Evolutionary conservation across 2,888 invertebrate genomes (phyloP).

Genomic region (Elysia crispata): DNA sequence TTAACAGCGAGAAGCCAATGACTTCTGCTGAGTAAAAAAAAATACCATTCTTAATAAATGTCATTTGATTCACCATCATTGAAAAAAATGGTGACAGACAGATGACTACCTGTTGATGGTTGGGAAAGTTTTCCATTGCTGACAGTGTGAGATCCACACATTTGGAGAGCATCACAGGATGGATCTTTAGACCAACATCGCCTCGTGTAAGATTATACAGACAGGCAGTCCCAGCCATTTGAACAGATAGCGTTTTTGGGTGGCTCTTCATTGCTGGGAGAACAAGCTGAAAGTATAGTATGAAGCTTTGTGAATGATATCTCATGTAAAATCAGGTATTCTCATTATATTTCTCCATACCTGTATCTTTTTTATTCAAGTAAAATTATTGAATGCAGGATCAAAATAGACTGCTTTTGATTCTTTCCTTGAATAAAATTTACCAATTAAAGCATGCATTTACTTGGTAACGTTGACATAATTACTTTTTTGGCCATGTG

Average conservation of each 20-base stretch:
- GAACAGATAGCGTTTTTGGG: conserved; percentile 81
- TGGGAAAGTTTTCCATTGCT: conserved; percentile 85
- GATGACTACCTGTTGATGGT: conserved; percentile 81
- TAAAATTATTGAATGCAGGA: too few relatives aligned
- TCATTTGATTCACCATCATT: too few relatives aligned
- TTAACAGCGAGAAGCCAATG: too few relatives aligned
- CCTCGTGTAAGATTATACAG: conserved; percentile 85
- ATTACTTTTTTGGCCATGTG: too few relatives aligned
- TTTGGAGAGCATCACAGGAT: conserved; percentile 82
- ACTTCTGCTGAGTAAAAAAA: too few relatives aligned
- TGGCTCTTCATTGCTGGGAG: conserved; percentile 76
- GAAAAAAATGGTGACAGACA: too few relatives aligned
- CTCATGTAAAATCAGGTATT: background rate
- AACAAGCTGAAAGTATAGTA: conserved; percentile 70
- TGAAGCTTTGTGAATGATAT: background rate
- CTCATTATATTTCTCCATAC: background rate
- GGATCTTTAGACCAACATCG: conserved; percentile 82
- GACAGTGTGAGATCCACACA: conserved; percentile 83
- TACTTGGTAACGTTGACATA: too few relatives aligned
- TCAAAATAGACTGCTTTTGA: too few relatives aligned
- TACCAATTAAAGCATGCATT: too few relatives aligned
- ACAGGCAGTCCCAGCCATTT: conserved; percentile 87
- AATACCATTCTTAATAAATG: too few relatives aligned
- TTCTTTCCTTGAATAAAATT: too few relatives aligned
- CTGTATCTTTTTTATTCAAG: too few relatives aligned